phyloP scores from a whole-genome alignment of 2,113 vertebrate species.

The Crotophaga sulcirostris region DNA sequence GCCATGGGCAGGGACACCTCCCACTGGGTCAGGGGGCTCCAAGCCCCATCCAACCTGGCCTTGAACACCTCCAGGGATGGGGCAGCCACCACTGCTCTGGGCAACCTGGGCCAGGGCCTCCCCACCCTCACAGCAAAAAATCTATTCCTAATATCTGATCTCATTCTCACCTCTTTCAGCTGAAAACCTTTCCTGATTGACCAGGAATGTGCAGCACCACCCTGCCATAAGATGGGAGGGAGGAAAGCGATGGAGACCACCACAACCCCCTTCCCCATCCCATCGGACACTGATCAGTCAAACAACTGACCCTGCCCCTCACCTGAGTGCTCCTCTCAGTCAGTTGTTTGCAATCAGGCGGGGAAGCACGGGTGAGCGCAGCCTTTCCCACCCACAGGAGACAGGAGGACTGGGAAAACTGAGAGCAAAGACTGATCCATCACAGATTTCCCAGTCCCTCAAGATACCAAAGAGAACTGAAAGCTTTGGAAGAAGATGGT shows the following conservation, averaged over 20 bases:
- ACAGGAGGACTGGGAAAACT: neutral
- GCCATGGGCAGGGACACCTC: no score
- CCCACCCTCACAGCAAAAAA: no score
- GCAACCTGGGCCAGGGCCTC: no score
- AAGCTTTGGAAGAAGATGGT: neutral
- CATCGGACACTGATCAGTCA: accelerated
- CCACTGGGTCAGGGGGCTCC: no score
- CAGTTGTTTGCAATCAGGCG: accelerated
- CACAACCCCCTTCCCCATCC: neutral
- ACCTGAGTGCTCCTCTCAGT: neutral
- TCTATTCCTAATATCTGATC: no score
- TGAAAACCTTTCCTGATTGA: no score
- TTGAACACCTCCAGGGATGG: no score
- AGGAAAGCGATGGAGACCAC: neutral
- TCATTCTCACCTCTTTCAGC: no score
- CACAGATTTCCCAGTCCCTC: neutral
- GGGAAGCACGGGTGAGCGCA: neutral
- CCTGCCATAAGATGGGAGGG: accelerated
- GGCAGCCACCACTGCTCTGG: no score
- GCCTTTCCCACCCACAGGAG: accelerated
- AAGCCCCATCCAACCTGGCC: no score
- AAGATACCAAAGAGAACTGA: neutral
- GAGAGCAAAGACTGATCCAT: neutral
- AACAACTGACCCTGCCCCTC: accelerated
- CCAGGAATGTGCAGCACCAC: accelerated